These are phyloP conservation scores for Tor tambroides DNA, from an alignment of 2,113 vertebrate species.

Conservation along the genomic window DNA sequence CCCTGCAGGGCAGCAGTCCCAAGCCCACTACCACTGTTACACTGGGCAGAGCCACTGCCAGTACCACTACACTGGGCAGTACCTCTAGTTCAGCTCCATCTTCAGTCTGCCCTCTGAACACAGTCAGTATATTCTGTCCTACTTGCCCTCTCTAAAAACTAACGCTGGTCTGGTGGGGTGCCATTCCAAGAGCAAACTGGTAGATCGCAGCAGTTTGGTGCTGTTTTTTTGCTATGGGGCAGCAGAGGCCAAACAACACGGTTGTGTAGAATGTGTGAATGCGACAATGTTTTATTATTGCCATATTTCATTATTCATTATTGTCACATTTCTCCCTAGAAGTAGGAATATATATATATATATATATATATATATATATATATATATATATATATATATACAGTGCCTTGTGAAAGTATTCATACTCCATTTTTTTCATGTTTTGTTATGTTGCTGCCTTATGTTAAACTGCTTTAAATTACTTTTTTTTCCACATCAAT, in stretches of 20 bases:
- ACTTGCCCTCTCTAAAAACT: slow-evolving; percentile 27
- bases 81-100: slow-evolving; percentile 46
- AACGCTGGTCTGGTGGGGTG: slow-evolving; percentile 10
- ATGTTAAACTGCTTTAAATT: too few species aligned
- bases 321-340: neutral
- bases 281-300: neutral
- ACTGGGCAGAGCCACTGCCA: slow-evolving; percentile 38
- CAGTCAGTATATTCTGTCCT: slow-evolving; percentile 52
- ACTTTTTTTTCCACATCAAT: too few species aligned
- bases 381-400: too few species aligned
- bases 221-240: neutral
- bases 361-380: too few species aligned
- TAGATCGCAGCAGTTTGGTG: neutral
- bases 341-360: neutral
- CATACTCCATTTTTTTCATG: too few species aligned
- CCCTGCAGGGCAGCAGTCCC: slow-evolving; percentile 24
- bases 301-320: neutral
- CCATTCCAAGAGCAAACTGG: neutral
- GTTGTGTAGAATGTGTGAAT: neutral
- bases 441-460: too few species aligned
- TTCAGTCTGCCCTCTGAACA: slow-evolving; percentile 42
- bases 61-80: slow-evolving; percentile 32
- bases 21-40: slow-evolving; percentile 23
- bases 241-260: neutral
- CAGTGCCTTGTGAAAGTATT: too few species aligned